Base-by-base conservation (phyloP, 2,797 vertebrate genomes). In the Acropternis orthonyx region DNA sequence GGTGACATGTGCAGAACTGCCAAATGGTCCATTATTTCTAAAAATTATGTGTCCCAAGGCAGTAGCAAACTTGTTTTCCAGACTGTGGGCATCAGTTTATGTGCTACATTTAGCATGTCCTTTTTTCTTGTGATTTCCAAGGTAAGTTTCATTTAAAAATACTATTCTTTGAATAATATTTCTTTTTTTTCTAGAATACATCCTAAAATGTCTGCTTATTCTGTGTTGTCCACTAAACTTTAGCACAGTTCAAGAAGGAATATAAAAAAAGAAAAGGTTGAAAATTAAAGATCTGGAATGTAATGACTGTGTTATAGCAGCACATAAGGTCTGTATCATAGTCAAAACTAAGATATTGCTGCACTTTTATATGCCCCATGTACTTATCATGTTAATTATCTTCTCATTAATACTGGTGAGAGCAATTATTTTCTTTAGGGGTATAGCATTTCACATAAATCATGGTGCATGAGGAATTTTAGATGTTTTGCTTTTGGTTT, bases 11-110 rank as follows among this genome's bases (percentile, higher is more conserved):
- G 97, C 92, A 93, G 85, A 84, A 79, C 96, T 97, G 97, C 97
- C 97, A 98, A 98, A 97, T 96, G 97, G 95, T 97, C 97, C 97
- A 96, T 97, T 98, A 97, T 98, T 98, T 97, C 97, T 97, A 97
- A 97, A 97, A 98, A 96, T 95, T 96, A 97, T 97, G 90, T 96
- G 96, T 97, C 97, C 97, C 97, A 93, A 94, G 97, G 94, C 85
- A 22, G 97, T 87, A 96, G 96, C 96, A 97, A 97, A 96, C 89
- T 96, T 96, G 95, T 95, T 97, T 97, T 95, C 94, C 94, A 96
- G 96, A 95, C 93, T 94, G 87, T 85, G 93, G 96, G 89, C 95
- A 88, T 94, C 91, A 78, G 43, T 94, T 92, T 94, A 92, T 82
- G 78, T 91, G 94, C 68, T 88, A 89, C 52, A 71, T 88, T 89